Evolutionary conservation across 2,113 vertebrate genomes (phyloP).

Genomic region (Semicossyphus pulcher): DNA sequence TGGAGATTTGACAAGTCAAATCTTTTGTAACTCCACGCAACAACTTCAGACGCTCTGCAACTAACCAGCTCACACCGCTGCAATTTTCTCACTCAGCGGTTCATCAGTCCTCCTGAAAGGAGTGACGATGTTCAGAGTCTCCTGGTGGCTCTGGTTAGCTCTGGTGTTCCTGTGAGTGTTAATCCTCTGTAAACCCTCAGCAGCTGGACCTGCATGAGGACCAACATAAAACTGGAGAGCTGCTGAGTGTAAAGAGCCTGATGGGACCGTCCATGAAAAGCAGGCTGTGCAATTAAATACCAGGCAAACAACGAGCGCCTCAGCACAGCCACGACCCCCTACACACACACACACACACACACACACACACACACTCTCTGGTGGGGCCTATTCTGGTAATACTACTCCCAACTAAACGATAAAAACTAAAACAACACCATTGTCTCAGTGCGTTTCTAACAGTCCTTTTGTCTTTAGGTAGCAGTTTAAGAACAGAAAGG

Average conservation of each 20-base stretch:
- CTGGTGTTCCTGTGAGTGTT: slow-evolving; percentile 1
- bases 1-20: no score
- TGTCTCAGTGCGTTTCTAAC: no score
- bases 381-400: background rate
- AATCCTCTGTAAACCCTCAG: slow-evolving; percentile 29
- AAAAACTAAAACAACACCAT: slow-evolving; percentile 58
- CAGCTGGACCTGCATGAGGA: slow-evolving; percentile 31
- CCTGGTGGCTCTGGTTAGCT: background rate
- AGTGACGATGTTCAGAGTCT: background rate
- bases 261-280: slow-evolving; percentile 81
- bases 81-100: no score
- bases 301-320: slow-evolving; percentile 75
- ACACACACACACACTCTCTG: slow-evolving; percentile 1
- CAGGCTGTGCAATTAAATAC: slow-evolving; percentile 75
- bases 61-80: no score
- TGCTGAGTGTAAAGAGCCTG: slow-evolving; percentile 74
- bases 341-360: slow-evolving; percentile 24
- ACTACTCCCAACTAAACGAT: slow-evolving; percentile 10
- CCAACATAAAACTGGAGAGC: slow-evolving; percentile 20
- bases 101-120: background rate
- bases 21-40: no score
- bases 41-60: no score
- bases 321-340: slow-evolving; percentile 61
- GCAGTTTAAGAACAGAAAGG: no score
- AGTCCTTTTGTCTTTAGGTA: no score